A percentile compares a stretch with the other conserved stretches of the same genome.
phyloP scores from a whole-genome alignment of 2,113 vertebrate genomes.

The Podocnemis expansa region DNA sequence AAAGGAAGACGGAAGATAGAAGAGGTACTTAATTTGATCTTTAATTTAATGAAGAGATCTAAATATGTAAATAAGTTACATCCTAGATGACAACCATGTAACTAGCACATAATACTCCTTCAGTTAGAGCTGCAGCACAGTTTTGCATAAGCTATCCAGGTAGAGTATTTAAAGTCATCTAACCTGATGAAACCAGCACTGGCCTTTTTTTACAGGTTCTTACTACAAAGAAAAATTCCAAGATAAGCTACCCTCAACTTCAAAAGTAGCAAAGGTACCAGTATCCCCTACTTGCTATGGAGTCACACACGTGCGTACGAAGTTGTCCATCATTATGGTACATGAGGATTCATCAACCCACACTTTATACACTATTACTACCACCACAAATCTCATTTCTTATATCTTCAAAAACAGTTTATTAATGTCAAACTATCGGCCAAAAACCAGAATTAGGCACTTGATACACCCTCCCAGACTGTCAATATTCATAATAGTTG shows the following conservation, averaged over 20 bases:
- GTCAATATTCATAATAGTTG: constrained; percentile 68
- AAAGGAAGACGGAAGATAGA: background rate
- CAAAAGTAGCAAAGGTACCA: background rate
- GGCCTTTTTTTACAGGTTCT: background rate
- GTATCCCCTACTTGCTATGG: background rate
- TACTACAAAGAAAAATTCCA: background rate
- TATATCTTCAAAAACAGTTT: background rate
- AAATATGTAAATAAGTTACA: background rate
- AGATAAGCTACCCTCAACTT: background rate
- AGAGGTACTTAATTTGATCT: background rate
- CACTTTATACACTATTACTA: background rate
- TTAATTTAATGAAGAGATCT: background rate
- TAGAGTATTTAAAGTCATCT: background rate
- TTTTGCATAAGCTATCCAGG: background rate
- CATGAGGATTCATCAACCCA: background rate
- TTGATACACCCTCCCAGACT: constrained; percentile 70
- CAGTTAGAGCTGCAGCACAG: background rate
- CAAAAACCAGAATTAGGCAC: constrained; percentile 59
- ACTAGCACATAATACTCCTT: background rate
- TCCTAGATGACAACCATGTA: background rate
- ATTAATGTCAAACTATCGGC: constrained; percentile 19
- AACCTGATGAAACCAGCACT: background rate
- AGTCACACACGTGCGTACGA: no score
- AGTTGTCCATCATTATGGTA: background rate
- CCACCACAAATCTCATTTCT: background rate